phyloP scores from a whole-genome alignment of 2,888 invertebrate genomes.

The Leucophenga montana region DNA sequence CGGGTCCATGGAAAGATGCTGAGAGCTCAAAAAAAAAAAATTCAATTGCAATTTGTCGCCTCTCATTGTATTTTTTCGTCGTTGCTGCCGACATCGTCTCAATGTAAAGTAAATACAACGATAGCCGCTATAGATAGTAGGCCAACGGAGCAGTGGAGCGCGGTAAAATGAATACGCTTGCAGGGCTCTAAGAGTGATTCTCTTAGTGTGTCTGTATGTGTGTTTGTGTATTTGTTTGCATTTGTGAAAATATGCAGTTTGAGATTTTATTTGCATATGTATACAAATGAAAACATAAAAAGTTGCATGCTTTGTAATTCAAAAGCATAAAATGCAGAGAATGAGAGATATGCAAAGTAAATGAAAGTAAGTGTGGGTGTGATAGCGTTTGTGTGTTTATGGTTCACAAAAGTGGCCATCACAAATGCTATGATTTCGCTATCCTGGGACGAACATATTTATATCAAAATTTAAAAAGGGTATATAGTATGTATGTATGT shows the following conservation, averaged over 20 bases:
- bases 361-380: not conserved
- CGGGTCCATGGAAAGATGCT: not conserved
- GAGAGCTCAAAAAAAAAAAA: not conserved
- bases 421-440: no score
- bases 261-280: no score
- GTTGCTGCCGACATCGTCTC: no score
- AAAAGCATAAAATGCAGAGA: slow-evolving; percentile 15
- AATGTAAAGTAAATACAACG: slow-evolving; percentile 3
- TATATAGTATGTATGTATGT: no score
- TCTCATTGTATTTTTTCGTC: not conserved
- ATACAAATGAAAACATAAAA: slow-evolving; percentile 1
- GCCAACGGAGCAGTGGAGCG: not conserved
- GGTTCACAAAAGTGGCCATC: no score
- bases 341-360: not conserved
- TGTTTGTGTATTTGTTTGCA: not conserved
- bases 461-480: no score
- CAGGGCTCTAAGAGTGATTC: no score
- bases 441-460: no score
- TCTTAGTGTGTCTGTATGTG: not conserved
- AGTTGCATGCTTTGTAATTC: slow-evolving; percentile 10
- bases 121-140: not conserved
- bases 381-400: no score
- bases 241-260: not conserved
- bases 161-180: not conserved
- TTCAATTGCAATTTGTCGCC: not conserved